These are phyloP conservation scores for Dicrostonyx torquatus DNA, from an alignment of 2,797 vertebrate species.

Conservation along the genomic window DNA sequence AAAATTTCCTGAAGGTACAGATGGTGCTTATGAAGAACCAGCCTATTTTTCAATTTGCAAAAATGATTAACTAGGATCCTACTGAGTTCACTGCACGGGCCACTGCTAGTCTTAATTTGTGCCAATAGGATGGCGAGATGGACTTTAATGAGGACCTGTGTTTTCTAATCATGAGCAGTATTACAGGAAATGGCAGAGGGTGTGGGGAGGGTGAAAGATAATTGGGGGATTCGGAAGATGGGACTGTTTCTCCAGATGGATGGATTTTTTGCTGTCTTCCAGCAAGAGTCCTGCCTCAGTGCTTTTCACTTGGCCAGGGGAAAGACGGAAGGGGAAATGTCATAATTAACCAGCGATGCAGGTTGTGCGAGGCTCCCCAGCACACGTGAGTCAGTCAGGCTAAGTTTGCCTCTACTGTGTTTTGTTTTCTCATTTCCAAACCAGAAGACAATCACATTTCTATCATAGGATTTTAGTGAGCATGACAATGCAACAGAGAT, in stretches of 20 bases:
- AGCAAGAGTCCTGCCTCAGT: background rate
- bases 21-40: slow-evolving; percentile 69
- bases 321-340: background rate
- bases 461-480: background rate
- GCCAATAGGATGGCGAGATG: slow-evolving; percentile 74
- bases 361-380: background rate
- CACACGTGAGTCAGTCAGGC: background rate
- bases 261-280: background rate
- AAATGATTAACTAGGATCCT: slow-evolving; percentile 80
- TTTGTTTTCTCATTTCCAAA: slow-evolving; percentile 42
- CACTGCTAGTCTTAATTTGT: slow-evolving; percentile 81
- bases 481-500: background rate
- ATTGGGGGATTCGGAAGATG: slow-evolving; percentile 67
- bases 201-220: slow-evolving; percentile 64
- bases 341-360: background rate
- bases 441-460: background rate
- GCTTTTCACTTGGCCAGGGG: background rate
- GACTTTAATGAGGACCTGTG: slow-evolving; percentile 80
- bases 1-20: slow-evolving; percentile 70
- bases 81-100: slow-evolving; percentile 80
- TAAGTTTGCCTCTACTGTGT: background rate
- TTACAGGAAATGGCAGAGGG: slow-evolving; percentile 71
- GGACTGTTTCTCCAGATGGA: slow-evolving; percentile 14
- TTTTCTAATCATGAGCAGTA: slow-evolving; percentile 78
- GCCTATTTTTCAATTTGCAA: slow-evolving; percentile 83